These are phyloP conservation scores for Phaedon cochleariae DNA, from an alignment of 2,888 invertebrate genomes.

Conservation along the genomic window DNA sequence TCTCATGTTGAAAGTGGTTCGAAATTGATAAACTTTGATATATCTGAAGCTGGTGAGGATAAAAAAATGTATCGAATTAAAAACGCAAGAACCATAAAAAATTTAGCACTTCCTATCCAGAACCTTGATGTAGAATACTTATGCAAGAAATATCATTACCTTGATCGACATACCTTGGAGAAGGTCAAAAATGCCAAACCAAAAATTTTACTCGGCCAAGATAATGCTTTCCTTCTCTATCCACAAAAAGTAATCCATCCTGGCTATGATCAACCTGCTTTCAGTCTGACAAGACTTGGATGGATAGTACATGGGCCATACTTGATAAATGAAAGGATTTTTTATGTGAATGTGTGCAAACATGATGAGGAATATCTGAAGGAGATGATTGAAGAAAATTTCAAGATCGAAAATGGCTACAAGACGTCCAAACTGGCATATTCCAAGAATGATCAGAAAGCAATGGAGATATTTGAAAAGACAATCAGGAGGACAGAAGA, in stretches of 20 bases:
- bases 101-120: not conserved
- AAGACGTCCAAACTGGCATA: not conserved
- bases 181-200: too few relatives aligned
- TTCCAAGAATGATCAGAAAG: not conserved
- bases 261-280: not conserved
- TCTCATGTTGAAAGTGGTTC: not conserved
- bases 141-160: not conserved
- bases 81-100: not conserved
- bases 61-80: not conserved
- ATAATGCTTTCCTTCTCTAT: not conserved
- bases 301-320: not conserved
- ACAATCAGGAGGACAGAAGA: too few relatives aligned
- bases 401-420: not conserved
- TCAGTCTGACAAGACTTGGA: not conserved
- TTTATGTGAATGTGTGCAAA: not conserved
- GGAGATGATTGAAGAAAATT: not conserved
- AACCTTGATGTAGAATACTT: not conserved
- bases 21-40: not conserved
- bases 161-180: too few relatives aligned
- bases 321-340: too few relatives aligned
- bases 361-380: not conserved
- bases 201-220: not conserved
- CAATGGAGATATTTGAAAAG: not conserved
- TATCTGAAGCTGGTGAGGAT: not conserved
- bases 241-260: conserved; percentile 1